Percentiles rank a stretch among this genome's conserved stretches.
Conservation (phyloP, 2,888 invertebrate genomes). For the Pristionchus exspectatus region DNA sequence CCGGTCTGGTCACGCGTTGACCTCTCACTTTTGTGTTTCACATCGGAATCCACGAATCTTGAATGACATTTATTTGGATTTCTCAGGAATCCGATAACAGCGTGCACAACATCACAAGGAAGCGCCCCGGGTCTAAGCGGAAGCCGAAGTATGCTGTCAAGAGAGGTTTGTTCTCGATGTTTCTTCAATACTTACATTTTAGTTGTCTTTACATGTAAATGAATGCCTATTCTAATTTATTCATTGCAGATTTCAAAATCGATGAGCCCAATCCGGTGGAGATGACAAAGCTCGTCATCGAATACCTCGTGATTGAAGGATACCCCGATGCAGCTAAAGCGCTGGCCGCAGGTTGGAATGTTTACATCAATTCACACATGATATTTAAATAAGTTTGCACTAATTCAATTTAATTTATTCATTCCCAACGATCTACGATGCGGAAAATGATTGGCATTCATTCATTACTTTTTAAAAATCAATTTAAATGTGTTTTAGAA, state of each 20-base stretch:
- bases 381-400: not conserved
- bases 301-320: conserved; percentile 51
- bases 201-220: not conserved
- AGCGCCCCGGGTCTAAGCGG: not conserved
- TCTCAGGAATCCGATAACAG: conserved; percentile 31
- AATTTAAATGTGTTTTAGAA: conserved; percentile 21
- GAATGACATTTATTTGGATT: not conserved
- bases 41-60: not conserved
- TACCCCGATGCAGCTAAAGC: conserved; percentile 31
- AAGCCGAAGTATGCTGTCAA: conserved; percentile 9
- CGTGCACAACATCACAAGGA: not conserved
- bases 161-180: not conserved
- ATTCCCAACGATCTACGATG: not conserved
- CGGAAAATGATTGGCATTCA: not conserved
- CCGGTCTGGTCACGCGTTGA: not conserved
- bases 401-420: not conserved
- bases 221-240: not conserved
- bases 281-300: conserved; percentile 38
- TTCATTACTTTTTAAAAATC: too few species aligned
- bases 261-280: conserved; percentile 43
- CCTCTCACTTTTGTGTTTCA: not conserved
- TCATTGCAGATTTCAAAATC: conserved; percentile 6
- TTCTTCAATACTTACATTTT: not conserved
- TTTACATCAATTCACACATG: not conserved
- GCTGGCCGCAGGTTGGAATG: conserved; percentile 27